Conservation (phyloP, 2,888 invertebrate species). For the Lasioglossum pauxillum region DNA sequence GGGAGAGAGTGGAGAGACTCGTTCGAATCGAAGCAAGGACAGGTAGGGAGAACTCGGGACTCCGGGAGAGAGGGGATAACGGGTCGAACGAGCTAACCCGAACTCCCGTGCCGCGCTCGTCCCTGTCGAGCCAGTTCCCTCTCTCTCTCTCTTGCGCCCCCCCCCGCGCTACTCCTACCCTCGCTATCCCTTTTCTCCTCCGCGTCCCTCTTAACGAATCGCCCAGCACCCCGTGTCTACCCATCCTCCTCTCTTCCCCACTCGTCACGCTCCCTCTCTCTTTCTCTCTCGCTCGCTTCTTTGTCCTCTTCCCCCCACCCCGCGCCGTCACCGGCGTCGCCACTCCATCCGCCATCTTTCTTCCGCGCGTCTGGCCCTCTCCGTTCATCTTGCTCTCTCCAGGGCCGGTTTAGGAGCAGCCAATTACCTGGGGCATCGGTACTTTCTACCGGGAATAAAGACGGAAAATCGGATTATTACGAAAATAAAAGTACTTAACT, state of each 20-base stretch:
- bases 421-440: constrained; percentile 72
- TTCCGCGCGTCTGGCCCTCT: constrained; percentile 57
- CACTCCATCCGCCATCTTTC: constrained; percentile 60
- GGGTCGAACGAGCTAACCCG: constrained; percentile 85
- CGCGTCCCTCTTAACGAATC: constrained; percentile 29
- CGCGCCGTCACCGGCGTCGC: constrained; percentile 47
- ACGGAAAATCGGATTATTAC: constrained; percentile 72
- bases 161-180: background rate
- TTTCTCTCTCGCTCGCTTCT: constrained; percentile 31
- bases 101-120: constrained; percentile 75
- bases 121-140: constrained; percentile 55
- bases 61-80: constrained; percentile 81
- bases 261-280: constrained; percentile 23
- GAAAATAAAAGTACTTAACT: constrained; percentile 70
- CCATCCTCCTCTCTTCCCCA: constrained; percentile 40
- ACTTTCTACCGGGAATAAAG: constrained; percentile 72
- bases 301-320: constrained; percentile 57
- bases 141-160: constrained; percentile 38
- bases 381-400: constrained; percentile 58
- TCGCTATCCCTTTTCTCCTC: background rate
- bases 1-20: constrained; percentile 58
- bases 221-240: constrained; percentile 40
- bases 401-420: constrained; percentile 69
- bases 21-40: constrained; percentile 78
- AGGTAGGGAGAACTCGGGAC: constrained; percentile 73